phyloP scores from a whole-genome alignment of 2,888 invertebrate genomes.

The Chironomus tentans region DNA sequence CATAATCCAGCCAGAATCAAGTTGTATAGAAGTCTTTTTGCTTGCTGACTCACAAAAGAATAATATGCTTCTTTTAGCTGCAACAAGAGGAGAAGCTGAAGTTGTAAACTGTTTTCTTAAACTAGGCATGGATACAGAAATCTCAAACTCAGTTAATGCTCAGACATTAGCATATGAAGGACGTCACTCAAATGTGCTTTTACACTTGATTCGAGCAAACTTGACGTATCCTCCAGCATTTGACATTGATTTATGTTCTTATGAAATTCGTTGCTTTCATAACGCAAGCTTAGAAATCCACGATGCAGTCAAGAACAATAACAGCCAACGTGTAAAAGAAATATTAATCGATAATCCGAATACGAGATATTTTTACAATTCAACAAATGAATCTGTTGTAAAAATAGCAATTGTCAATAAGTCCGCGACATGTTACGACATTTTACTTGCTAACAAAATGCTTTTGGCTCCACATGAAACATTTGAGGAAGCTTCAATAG shows the following conservation, averaged over 20 bases:
- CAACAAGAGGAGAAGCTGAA: not conserved
- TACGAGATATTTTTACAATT: not conserved
- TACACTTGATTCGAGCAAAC: not conserved
- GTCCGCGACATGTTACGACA: not conserved
- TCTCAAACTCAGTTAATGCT: not conserved
- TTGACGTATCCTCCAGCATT: not conserved
- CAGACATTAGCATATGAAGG: not conserved
- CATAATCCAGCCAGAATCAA: no score
- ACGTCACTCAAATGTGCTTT: not conserved
- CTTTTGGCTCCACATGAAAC: not conserved
- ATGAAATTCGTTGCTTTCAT: not conserved
- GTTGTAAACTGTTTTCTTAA: not conserved
- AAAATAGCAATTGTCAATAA: not conserved
- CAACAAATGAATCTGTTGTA: not conserved
- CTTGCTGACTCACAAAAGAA: not conserved
- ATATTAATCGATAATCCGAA: not conserved
- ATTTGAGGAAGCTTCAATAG: not conserved
- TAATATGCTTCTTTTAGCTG: not conserved
- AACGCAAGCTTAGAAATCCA: not conserved
- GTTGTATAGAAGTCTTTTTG: not conserved
- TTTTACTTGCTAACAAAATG: not conserved
- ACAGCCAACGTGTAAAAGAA: not conserved
- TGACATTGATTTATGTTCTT: not conserved
- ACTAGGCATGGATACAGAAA: not conserved
- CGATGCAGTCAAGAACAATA: not conserved